These are phyloP conservation scores for Tiaroga cobitis DNA, from an alignment of 2,797 vertebrate species.

Conservation along the genomic window DNA sequence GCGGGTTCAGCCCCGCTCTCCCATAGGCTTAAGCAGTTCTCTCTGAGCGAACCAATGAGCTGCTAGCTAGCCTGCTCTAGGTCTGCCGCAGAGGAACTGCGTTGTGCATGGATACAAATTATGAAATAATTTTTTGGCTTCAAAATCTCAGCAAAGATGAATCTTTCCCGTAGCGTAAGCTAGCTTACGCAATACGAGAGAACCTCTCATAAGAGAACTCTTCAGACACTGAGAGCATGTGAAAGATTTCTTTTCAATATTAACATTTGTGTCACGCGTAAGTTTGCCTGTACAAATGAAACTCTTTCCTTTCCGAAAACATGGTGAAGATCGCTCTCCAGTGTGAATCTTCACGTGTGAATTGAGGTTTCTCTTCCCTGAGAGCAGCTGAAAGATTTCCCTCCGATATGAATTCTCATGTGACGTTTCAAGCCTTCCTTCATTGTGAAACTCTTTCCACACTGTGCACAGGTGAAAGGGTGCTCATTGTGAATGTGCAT, in stretches of 20 bases:
- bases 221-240: neutral
- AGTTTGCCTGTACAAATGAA: neutral
- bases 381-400: neutral
- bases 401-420: neutral
- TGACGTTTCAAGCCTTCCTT: conserved; percentile 7
- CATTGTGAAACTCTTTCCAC: neutral
- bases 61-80: too few relatives aligned
- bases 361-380: neutral
- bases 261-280: neutral
- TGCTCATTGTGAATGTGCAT: neutral
- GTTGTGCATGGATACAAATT: too few relatives aligned
- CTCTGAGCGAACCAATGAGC: too few relatives aligned
- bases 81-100: too few relatives aligned
- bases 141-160: too few relatives aligned
- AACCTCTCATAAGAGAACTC: too few relatives aligned
- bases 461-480: neutral
- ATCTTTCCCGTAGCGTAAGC: too few relatives aligned
- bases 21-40: too few relatives aligned
- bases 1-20: too few relatives aligned
- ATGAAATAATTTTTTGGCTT: too few relatives aligned
- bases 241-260: neutral
- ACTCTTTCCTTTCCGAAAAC: neutral
- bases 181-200: too few relatives aligned
- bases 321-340: neutral
- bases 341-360: neutral